A percentile compares a stretch with the other conserved stretches of the same genome.
Conservation (phyloP, 2,888 invertebrate species). For the Ectemnius continuus region DNA sequence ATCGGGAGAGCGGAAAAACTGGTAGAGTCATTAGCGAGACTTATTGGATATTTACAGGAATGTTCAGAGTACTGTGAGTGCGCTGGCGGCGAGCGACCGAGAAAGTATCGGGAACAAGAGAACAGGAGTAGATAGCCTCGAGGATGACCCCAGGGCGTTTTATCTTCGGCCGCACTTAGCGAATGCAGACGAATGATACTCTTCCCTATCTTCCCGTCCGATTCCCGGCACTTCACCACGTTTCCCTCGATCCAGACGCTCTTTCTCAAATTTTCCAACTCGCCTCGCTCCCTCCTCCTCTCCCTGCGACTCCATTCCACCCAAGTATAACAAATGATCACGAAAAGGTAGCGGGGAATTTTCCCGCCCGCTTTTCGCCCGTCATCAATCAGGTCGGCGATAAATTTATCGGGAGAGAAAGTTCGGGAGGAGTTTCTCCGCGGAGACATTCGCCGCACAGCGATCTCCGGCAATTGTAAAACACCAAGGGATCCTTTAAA, state of each 20-base stretch:
- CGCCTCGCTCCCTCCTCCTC: constrained; percentile 1
- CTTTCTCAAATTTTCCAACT: constrained; percentile 20
- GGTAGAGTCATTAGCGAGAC: not conserved
- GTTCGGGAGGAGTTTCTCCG: not conserved
- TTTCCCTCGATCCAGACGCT: constrained; percentile 23
- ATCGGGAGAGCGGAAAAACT: not conserved
- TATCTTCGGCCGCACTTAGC: constrained; percentile 59
- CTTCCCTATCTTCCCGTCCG: constrained; percentile 11
- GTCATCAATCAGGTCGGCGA: not conserved
- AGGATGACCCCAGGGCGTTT: constrained; percentile 57
- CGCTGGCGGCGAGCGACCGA: not conserved
- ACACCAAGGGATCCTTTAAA: not conserved
- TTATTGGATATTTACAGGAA: not conserved
- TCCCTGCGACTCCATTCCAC: not conserved
- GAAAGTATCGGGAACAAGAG: constrained; percentile 18
- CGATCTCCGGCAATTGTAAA: not conserved
- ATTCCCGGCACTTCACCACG: constrained; percentile 11
- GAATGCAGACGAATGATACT: constrained; percentile 12
- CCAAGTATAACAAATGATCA: constrained; percentile 43
- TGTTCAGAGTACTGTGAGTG: not conserved
- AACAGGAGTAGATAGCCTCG: constrained; percentile 56
- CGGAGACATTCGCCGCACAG: not conserved
- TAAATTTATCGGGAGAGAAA: constrained; percentile 5
- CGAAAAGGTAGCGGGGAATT: not conserved
- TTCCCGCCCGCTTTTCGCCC: not conserved